Evolutionary conservation across 2,113 vertebrate genomes (phyloP), one percentile per base, ranked within the genome.

Genomic region (Sylvilagus bachmani): DNA sequence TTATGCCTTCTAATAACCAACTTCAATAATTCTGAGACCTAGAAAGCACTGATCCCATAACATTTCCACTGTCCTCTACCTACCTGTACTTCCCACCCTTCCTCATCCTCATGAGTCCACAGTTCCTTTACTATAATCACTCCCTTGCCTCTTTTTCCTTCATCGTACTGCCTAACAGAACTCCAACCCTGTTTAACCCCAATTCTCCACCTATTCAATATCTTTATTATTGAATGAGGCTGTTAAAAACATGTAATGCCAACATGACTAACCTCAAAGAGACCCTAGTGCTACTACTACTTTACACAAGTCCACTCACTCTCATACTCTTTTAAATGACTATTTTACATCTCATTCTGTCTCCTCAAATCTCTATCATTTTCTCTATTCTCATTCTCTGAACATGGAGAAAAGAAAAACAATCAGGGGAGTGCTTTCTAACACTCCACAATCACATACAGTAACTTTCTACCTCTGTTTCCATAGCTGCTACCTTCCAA

Each of bases 381-480:
- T 29, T 61, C 17, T 80, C 16, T 36, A 66, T 38, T 64, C 33
- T 88, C 55, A 88, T 3, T 79, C 51, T 90, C 77, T 77, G 31
- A 70, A 25, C 6, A 4, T 17, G 83, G 31, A 95, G n/a, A 55
- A 89, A 66, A 86, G n/a, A 87, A 89, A 92, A 90, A 51, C 13
- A 73, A 64, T 64, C 74, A 71, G 21, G 8, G 90, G 10, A 77
- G 25, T 8, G 90, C 10, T 49, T 90, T 33, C 31, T 55, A 17
- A 4, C 82, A 70, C 9, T 51, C 71, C 25, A 86, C 29, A 25
- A 62, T n/a, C 14, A 91, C 17, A 69, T 24, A 44, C 0, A 67
- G 16, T 33, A 66, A 69, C 5, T 58, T 85, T 67, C 11, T 49
- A 74, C 14, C 55, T 44, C 9, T 25, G 24, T 67, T 84, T 69